phyloP scores from a whole-genome alignment of 1,140 invertebrate species.

The Ptiloglossa arizonensis region DNA sequence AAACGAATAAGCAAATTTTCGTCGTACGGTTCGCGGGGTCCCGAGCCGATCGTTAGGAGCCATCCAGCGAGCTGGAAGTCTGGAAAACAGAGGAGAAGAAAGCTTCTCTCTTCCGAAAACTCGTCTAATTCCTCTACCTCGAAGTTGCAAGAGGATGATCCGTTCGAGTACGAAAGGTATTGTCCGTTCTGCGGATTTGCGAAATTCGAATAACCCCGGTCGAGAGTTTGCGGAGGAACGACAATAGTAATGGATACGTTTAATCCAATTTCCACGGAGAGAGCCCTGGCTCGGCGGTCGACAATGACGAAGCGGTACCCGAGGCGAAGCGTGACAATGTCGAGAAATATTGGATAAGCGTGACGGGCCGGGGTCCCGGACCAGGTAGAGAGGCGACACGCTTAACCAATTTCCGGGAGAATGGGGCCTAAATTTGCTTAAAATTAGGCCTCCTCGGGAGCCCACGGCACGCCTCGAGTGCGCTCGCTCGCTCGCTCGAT shows the following conservation, averaged over 20 bases:
- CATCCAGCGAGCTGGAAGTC: background rate
- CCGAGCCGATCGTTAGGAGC: background rate
- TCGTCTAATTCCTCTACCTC: constrained; percentile 11
- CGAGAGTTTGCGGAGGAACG: background rate
- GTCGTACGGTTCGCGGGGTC: background rate
- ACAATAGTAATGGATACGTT: constrained; percentile 67
- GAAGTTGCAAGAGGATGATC: constrained; percentile 61
- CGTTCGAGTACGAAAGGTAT: background rate
- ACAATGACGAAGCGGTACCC: constrained; percentile 55
- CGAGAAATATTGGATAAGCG: constrained; percentile 64
- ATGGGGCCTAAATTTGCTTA: constrained; percentile 65
- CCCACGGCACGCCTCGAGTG: background rate
- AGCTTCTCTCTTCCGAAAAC: background rate
- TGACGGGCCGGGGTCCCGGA: constrained; percentile 13
- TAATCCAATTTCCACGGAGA: constrained; percentile 64
- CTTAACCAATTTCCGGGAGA: constrained; percentile 64
- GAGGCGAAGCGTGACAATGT: constrained; percentile 52
- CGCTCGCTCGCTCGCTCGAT: background rate
- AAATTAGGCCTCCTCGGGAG: constrained; percentile 52
- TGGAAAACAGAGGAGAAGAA: constrained; percentile 15
- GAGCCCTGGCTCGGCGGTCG: background rate
- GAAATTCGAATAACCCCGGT: constrained; percentile 44
- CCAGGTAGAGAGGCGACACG: constrained; percentile 60
- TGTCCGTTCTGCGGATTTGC: constrained; percentile 10
- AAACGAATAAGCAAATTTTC: background rate